Percentiles rank a stretch among this genome's conserved stretches.
phyloP scores from a whole-genome alignment of 2,888 invertebrate genomes.

The Brachyopa scutellaris region DNA sequence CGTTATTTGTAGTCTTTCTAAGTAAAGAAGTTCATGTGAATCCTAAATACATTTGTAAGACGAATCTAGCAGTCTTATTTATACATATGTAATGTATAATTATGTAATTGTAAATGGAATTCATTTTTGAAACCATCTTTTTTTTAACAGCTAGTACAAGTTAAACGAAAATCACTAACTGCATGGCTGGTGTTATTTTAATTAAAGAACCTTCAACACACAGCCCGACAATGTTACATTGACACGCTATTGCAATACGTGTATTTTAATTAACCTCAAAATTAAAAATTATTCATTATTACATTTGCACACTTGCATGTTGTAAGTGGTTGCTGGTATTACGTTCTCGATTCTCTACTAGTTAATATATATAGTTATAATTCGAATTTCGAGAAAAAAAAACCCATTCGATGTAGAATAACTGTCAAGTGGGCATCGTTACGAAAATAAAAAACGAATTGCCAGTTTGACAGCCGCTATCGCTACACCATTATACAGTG shows the following conservation, averaged over 20 bases:
- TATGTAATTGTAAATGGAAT: no score
- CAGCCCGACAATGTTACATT: slow-evolving; percentile 14
- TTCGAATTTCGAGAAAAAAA: slow-evolving; percentile 11
- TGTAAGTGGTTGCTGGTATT: neutral
- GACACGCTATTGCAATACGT: slow-evolving; percentile 46
- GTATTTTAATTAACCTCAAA: slow-evolving; percentile 62
- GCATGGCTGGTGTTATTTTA: neutral
- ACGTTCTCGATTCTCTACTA: slow-evolving; percentile 1
- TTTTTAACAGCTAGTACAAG: no score
- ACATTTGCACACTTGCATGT: neutral
- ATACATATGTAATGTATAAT: no score
- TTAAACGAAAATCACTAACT: neutral
- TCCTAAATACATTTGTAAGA: no score
- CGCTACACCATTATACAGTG: no score
- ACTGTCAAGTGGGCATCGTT: slow-evolving; percentile 43
- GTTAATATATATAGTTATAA: slow-evolving; percentile 4
- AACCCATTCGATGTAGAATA: slow-evolving; percentile 10
- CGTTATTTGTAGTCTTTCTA: no score
- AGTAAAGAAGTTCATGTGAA: no score
- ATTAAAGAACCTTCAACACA: slow-evolving; percentile 27
- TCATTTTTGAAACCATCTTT: no score
- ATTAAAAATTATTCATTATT: slow-evolving; percentile 36
- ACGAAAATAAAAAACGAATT: slow-evolving; percentile 25
- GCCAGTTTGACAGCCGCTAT: no score
- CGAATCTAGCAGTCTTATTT: no score